Percentiles rank a stretch among this genome's conserved stretches.
Conservation (phyloP, 1,140 invertebrate species). For the Centruroides vittatus region DNA sequence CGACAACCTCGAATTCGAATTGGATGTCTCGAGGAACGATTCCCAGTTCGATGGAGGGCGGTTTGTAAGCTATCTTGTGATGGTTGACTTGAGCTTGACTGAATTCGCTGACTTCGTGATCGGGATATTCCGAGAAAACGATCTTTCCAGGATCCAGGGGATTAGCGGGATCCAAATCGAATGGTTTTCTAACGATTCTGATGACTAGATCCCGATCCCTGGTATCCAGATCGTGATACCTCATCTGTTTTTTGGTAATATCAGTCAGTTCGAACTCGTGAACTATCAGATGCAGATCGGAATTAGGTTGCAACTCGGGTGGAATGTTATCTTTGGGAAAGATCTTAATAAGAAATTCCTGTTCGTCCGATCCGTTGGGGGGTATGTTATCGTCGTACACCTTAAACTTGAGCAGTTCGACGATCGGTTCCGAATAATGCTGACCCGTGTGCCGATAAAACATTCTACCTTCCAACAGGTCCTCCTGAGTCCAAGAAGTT, state of each 20-base stretch:
- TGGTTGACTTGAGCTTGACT: conserved; percentile 31
- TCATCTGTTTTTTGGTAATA: conserved; percentile 25
- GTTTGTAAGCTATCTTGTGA: conserved; percentile 30
- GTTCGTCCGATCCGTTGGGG: conserved; percentile 27
- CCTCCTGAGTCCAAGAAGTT: conserved; percentile 27
- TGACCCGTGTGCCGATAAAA: conserved; percentile 29
- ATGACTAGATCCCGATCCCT: conserved; percentile 25
- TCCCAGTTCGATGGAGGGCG: conserved; percentile 27
- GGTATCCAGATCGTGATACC: conserved; percentile 28
- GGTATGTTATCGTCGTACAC: conserved; percentile 25
- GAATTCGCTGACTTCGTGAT: conserved; percentile 23
- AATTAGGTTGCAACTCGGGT: conserved; percentile 25
- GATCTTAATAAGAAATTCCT: conserved; percentile 27
- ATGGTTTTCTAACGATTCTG: conserved; percentile 23
- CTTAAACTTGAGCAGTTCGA: conserved; percentile 26
- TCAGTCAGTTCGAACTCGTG: conserved; percentile 27
- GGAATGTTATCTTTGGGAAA: conserved; percentile 30
- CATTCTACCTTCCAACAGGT: conserved; percentile 29
- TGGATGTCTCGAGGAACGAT: conserved; percentile 27
- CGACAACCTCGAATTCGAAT: conserved; percentile 28
- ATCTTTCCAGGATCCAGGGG: conserved; percentile 25
- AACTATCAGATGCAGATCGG: conserved; percentile 26
- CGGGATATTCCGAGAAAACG: conserved; percentile 25
- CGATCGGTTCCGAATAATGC: conserved; percentile 19
- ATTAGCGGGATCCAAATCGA: conserved; percentile 26